These are phyloP conservation scores for Malthinus flaveolus DNA, from an alignment of 2,888 invertebrate genomes.

Conservation along the genomic window DNA sequence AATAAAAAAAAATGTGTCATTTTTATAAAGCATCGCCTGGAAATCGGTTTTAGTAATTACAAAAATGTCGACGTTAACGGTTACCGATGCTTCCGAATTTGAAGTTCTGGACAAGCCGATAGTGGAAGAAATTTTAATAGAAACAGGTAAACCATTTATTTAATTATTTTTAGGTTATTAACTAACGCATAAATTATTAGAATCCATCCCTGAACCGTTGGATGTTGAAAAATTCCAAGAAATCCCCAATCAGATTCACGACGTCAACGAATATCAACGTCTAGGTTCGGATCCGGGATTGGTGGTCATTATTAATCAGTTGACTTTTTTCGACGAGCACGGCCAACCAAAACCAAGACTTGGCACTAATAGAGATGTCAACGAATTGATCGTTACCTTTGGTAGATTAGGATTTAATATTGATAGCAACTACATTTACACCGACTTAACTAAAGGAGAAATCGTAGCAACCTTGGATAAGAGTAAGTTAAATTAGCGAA, in stretches of 20 bases:
- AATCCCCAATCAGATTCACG: slow-evolving; percentile 8
- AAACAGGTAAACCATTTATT: not conserved
- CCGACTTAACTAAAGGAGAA: slow-evolving; percentile 36
- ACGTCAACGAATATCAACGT: slow-evolving; percentile 41
- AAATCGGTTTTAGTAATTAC: not conserved
- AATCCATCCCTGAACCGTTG: not conserved
- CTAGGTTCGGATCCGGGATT: slow-evolving; percentile 43
- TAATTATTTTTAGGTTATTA: too few relatives aligned
- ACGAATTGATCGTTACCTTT: slow-evolving; percentile 42
- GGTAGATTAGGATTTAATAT: slow-evolving; percentile 47
- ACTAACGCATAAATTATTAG: not conserved
- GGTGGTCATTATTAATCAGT: slow-evolving; percentile 45
- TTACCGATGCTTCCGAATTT: not conserved
- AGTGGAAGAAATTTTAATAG: too few relatives aligned
- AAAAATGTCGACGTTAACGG: slow-evolving; percentile 7
- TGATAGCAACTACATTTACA: slow-evolving; percentile 35
- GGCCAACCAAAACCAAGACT: slow-evolving; percentile 20
- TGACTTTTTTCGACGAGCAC: slow-evolving; percentile 31
- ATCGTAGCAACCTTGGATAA: slow-evolving; percentile 34
- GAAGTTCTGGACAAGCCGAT: too few relatives aligned
- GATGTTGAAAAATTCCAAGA: slow-evolving; percentile 20
- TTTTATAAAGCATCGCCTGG: not conserved
- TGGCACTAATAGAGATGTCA: slow-evolving; percentile 45
- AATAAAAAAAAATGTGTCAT: not conserved
- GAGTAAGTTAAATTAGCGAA: slow-evolving; percentile 29